Percentiles rank a stretch among this genome's conserved stretches.
phyloP scores from a whole-genome alignment of 2,113 vertebrate genomes.

The Brachypteracias leptosomus region DNA sequence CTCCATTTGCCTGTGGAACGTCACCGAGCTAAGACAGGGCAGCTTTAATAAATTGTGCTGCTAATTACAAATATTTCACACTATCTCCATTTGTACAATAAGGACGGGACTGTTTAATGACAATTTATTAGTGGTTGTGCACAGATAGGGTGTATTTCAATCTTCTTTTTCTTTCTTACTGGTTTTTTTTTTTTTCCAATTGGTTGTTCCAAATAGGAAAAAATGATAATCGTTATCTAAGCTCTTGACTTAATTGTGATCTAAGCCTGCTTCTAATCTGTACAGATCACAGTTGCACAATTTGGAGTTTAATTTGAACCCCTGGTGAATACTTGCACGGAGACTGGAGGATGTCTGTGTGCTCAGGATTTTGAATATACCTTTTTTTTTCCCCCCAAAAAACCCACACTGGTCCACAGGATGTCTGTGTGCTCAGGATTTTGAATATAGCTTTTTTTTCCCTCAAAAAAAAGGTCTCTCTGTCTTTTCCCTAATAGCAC shows the following conservation, averaged over 20 bases:
- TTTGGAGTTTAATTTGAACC: constrained; percentile 64
- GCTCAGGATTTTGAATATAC: not conserved
- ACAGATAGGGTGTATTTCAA: not conserved
- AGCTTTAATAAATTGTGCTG: constrained; percentile 24
- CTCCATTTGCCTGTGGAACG: constrained; percentile 25
- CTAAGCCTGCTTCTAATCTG: constrained; percentile 68
- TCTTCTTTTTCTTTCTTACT: not conserved
- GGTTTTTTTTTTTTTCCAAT: not conserved
- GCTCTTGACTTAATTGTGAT: constrained; percentile 69
- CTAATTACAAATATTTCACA: constrained; percentile 43
- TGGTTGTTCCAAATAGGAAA: constrained; percentile 38
- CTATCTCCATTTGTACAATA: constrained; percentile 7
- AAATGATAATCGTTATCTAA: constrained; percentile 60
- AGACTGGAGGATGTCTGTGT: not conserved
- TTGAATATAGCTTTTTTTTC: not conserved
- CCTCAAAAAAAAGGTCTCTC: not conserved
- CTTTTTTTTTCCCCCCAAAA: not conserved
- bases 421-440: not conserved
- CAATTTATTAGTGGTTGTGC: constrained; percentile 24
- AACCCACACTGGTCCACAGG: too few species aligned
- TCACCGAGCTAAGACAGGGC: constrained; percentile 18
- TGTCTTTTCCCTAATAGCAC: not conserved
- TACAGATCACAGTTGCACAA: constrained; percentile 32
- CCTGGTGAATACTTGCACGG: not conserved
- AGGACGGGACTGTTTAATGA: constrained; percentile 10